phyloP scores from a whole-genome alignment of 2,888 invertebrate species.

The Eustalomyia histrio region DNA sequence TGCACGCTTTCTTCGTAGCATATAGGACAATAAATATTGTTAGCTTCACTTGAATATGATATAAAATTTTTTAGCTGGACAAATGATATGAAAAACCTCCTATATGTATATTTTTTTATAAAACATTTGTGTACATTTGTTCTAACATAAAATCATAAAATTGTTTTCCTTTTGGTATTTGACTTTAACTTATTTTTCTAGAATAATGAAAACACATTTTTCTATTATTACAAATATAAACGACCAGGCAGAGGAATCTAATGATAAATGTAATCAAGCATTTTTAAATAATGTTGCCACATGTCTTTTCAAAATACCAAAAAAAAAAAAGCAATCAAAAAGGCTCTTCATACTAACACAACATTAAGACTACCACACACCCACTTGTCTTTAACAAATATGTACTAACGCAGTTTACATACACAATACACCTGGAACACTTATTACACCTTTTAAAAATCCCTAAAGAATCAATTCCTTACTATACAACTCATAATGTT shows the following conservation, averaged over 20 bases:
- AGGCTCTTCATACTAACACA: slow-evolving; percentile 13
- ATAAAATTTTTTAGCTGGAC: too few relatives aligned
- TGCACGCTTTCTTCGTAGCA: too few relatives aligned
- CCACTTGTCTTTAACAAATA: slow-evolving; percentile 1
- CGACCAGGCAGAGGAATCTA: not conserved
- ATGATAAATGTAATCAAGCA: slow-evolving; percentile 37
- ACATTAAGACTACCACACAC: not conserved
- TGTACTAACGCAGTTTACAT: not conserved
- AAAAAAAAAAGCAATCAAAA: not conserved
- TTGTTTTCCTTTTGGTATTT: slow-evolving; percentile 8
- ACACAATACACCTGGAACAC: too few relatives aligned
- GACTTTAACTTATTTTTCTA: not conserved
- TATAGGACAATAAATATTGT: too few relatives aligned
- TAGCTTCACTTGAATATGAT: too few relatives aligned
- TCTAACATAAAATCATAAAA: not conserved
- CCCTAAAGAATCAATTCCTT: too few relatives aligned
- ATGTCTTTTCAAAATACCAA: slow-evolving; percentile 15
- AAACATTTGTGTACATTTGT: not conserved
- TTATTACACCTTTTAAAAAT: too few relatives aligned
- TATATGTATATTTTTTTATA: not conserved
- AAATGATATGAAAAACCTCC: too few relatives aligned
- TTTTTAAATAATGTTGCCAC: slow-evolving; percentile 45
- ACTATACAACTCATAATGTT: too few relatives aligned
- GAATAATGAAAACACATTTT: not conserved
- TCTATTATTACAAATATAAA: not conserved